Conservation (phyloP, 2,888 invertebrate genomes). For the Acronicta psi region DNA sequence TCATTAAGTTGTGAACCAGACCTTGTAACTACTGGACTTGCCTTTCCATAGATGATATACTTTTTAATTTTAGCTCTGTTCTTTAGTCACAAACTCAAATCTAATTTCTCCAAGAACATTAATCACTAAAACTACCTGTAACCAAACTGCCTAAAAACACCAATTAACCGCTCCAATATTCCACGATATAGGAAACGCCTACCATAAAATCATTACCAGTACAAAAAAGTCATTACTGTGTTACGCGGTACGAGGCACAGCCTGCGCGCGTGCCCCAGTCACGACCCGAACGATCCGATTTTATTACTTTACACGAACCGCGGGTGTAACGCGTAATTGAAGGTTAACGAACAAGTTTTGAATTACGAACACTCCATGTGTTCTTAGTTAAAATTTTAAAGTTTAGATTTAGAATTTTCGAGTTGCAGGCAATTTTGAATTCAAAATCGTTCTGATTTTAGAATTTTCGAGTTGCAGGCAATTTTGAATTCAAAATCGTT, state of each 20-base stretch:
- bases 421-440: too few species aligned
- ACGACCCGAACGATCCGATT: constrained; percentile 46
- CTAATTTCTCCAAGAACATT: constrained; percentile 18
- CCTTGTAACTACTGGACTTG: too few species aligned
- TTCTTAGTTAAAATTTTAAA: constrained; percentile 14
- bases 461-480: too few species aligned
- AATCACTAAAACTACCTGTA: constrained; percentile 25
- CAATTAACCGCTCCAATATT: constrained; percentile 45
- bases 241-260: constrained; percentile 42
- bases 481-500: too few species aligned
- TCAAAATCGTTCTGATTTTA: too few species aligned
- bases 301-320: constrained; percentile 50
- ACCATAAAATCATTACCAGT: constrained; percentile 48
- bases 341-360: constrained; percentile 52
- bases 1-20: too few species aligned
- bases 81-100: constrained; percentile 1
- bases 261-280: constrained; percentile 54
- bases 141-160: constrained; percentile 37
- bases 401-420: constrained; percentile 1
- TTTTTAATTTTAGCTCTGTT: too few species aligned
- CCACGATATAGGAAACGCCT: constrained; percentile 51
- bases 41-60: too few species aligned
- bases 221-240: constrained; percentile 55
- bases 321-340: constrained; percentile 45
- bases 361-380: constrained; percentile 29